Percentiles rank a stretch among this genome's conserved stretches.
These are phyloP conservation scores for Ibidorhyncha struthersii DNA, from an alignment of 2,113 vertebrate species.

Conservation along the genomic window DNA sequence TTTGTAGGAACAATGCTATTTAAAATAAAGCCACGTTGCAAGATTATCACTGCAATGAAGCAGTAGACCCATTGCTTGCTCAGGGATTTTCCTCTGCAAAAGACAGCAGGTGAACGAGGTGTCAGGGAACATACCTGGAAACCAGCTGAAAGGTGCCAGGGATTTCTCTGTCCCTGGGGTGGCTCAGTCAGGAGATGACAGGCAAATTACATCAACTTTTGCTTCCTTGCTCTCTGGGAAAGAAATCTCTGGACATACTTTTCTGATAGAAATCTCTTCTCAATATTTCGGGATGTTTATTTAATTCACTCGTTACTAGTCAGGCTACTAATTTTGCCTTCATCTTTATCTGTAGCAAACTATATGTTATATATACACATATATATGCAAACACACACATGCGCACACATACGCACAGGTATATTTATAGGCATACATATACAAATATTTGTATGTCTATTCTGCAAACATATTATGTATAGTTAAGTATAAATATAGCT, in stretches of 20 bases:
- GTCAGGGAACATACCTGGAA: not conserved
- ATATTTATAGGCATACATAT: constrained; percentile 3
- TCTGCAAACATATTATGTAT: constrained; percentile 47
- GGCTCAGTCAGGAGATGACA: not conserved
- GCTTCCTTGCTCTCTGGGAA: not conserved
- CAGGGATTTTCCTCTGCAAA: not conserved
- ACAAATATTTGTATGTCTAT: not conserved
- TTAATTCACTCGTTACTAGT: not conserved
- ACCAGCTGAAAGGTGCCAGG: not conserved
- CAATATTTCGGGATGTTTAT: not conserved
- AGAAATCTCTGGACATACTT: not conserved
- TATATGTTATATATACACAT: not conserved
- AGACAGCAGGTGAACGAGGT: not conserved
- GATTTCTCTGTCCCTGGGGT: not conserved
- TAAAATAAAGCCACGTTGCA: not conserved
- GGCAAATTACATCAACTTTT: not conserved
- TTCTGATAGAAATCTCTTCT: not conserved
- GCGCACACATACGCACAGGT: not conserved
- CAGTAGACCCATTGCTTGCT: not conserved
- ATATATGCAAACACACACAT: not conserved
- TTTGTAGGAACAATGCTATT: not conserved
- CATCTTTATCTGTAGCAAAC: not conserved
- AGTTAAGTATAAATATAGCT: constrained; percentile 10
- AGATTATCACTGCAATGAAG: not conserved
- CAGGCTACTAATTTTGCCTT: not conserved